Conservation (phyloP, 2,888 invertebrate genomes). For the Ernsta delagoae region DNA sequence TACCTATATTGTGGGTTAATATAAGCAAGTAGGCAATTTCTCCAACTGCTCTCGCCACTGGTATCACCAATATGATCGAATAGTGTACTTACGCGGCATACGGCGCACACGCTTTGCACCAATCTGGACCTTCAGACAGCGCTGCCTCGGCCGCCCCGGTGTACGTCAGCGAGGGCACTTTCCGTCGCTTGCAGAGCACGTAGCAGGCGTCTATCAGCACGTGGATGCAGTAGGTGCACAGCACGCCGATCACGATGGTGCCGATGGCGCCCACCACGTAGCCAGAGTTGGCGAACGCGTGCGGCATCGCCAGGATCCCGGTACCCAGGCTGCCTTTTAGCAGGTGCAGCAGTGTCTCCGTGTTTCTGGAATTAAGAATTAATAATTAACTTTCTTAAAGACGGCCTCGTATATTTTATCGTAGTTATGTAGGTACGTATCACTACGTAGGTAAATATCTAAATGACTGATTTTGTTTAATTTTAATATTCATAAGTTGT, state of each 20-base stretch:
- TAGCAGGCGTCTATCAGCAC: slow-evolving; percentile 90
- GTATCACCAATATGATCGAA: not conserved
- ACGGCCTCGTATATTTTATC: too few species aligned
- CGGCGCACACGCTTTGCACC: slow-evolving; percentile 86
- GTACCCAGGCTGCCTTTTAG: slow-evolving; percentile 97
- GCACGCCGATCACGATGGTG: slow-evolving; percentile 92
- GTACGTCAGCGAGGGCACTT: slow-evolving; percentile 89
- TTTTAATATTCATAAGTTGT: too few species aligned
- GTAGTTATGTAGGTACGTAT: too few species aligned
- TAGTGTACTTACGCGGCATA: slow-evolving; percentile 86
- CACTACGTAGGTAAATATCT: too few species aligned
- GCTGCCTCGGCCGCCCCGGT: slow-evolving; percentile 92
- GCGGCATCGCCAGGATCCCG: slow-evolving; percentile 97
- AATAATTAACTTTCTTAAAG: too few species aligned
- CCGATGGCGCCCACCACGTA: slow-evolving; percentile 92
- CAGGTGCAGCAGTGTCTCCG: slow-evolving; percentile 93
- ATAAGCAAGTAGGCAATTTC: too few species aligned
- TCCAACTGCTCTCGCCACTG: too few species aligned
- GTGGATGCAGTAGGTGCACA: slow-evolving; percentile 98
- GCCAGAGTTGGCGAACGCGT: slow-evolving; percentile 95
- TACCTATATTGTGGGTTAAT: too few species aligned
- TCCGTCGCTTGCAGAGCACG: slow-evolving; percentile 84
- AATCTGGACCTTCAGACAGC: slow-evolving; percentile 89
- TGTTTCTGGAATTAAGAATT: slow-evolving; percentile 82
- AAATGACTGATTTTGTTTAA: too few species aligned